These are phyloP conservation scores for Trichoplusia ni DNA, from an alignment of 1,140 invertebrate species.

Conservation along the genomic window DNA sequence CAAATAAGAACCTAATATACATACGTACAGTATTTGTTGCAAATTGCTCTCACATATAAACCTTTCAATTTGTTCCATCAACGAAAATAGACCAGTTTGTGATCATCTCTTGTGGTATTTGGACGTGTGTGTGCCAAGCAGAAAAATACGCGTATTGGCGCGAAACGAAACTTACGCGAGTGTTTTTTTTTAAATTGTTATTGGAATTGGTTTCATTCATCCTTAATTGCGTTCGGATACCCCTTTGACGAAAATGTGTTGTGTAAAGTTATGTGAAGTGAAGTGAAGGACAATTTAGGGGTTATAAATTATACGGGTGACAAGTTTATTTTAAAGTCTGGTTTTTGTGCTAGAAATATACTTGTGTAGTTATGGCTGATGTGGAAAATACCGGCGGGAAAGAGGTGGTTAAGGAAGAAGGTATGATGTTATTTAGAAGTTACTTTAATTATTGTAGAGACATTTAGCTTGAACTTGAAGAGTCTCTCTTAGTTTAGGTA, in stretches of 20 bases:
- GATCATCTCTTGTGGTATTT: slow-evolving; percentile 47
- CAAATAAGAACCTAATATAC: too few species aligned
- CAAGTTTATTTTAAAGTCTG: slow-evolving; percentile 36
- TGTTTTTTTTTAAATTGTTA: background rate
- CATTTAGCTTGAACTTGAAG: background rate
- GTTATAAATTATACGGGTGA: slow-evolving; percentile 45
- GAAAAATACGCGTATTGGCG: slow-evolving; percentile 53
- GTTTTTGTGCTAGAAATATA: slow-evolving; percentile 10
- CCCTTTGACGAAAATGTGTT: background rate
- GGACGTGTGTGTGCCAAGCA: slow-evolving; percentile 48
- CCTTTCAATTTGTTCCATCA: slow-evolving; percentile 56
- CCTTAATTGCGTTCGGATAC: background rate
- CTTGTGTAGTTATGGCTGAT: slow-evolving; percentile 30
- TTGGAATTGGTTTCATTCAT: background rate
- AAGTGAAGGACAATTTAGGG: slow-evolving; percentile 58
- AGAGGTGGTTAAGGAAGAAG: background rate
- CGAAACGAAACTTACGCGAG: slow-evolving; percentile 38
- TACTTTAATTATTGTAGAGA: background rate
- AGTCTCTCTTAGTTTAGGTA: background rate
- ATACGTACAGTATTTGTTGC: background rate
- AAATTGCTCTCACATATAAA: slow-evolving; percentile 39
- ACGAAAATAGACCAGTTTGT: slow-evolving; percentile 73
- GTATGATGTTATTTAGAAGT: background rate
- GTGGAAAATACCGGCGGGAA: slow-evolving; percentile 18
- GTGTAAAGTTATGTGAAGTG: slow-evolving; percentile 38